Evolutionary conservation across 1,140 invertebrate species (phyloP).

Genomic region (Drosophila repleta): DNA sequence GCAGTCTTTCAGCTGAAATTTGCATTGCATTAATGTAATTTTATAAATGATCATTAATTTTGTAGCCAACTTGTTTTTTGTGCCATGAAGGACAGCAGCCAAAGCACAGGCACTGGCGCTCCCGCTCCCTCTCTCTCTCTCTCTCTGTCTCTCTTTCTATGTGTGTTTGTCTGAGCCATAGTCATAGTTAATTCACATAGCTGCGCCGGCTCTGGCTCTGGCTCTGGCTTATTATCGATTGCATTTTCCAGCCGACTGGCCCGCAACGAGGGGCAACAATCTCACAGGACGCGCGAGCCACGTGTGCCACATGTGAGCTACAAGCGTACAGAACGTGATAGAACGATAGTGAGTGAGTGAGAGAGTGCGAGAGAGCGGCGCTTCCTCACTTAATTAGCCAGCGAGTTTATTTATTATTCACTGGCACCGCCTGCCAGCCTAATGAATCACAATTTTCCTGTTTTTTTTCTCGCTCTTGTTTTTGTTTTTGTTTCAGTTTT

Average conservation of each 20-base stretch:
- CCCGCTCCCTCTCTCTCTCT: background rate
- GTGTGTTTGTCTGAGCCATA: slow-evolving; percentile 4
- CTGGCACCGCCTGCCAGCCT: slow-evolving; percentile 71
- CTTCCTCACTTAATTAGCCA: slow-evolving; percentile 79
- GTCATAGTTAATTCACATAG: slow-evolving; percentile 68
- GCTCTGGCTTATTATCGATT: slow-evolving; percentile 60
- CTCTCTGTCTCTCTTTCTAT: background rate
- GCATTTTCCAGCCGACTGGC: slow-evolving; percentile 61
- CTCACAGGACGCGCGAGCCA: slow-evolving; percentile 57
- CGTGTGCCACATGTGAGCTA: slow-evolving; percentile 74
- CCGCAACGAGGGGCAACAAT: slow-evolving; percentile 59
- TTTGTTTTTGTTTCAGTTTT: slow-evolving; percentile 47
- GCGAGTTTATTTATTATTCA: slow-evolving; percentile 79
- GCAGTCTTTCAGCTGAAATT: slow-evolving; percentile 48
- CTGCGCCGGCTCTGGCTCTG: slow-evolving; percentile 24
- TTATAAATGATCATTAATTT: slow-evolving; percentile 61
- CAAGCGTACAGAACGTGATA: slow-evolving; percentile 58
- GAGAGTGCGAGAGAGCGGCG: background rate
- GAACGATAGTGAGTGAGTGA: slow-evolving; percentile 2
- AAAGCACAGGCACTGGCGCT: background rate
- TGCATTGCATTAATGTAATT: slow-evolving; percentile 54
- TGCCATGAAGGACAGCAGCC: slow-evolving; percentile 5
- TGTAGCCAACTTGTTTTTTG: slow-evolving; percentile 35
- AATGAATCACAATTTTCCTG: slow-evolving; percentile 76
- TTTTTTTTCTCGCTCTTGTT: too few species aligned